Conservation (phyloP, 1,140 invertebrate species). For the Bombus soroeensis region DNA sequence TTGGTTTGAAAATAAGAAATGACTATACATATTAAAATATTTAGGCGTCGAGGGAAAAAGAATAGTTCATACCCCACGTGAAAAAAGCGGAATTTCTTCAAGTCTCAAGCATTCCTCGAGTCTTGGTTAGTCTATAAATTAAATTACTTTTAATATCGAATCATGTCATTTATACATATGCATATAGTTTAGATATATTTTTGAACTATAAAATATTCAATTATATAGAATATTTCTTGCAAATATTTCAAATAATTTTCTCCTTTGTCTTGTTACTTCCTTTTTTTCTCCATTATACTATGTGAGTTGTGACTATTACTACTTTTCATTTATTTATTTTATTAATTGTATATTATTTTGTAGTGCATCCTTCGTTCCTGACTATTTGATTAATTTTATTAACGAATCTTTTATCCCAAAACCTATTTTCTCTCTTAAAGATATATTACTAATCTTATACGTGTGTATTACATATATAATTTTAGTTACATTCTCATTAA, state of each 20-base stretch:
- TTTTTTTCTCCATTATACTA: too few relatives aligned
- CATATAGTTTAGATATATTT: neutral
- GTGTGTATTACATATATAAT: neutral
- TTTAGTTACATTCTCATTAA: neutral
- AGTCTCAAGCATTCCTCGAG: constrained; percentile 25
- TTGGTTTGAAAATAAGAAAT: constrained; percentile 13
- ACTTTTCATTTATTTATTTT: neutral
- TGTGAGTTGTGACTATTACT: too few relatives aligned
- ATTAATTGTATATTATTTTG: neutral
- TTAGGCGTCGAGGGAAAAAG: constrained; percentile 62
- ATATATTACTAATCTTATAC: neutral
- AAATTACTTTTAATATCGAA: constrained; percentile 8
- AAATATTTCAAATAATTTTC: too few relatives aligned
- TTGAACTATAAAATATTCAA: neutral
- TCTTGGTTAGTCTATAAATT: constrained; percentile 40
- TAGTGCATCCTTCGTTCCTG: neutral
- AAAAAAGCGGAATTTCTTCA: constrained; percentile 42
- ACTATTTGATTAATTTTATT: neutral
- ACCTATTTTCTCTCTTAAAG: neutral
- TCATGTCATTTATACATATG: constrained; percentile 9
- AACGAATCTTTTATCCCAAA: neutral
- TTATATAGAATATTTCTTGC: neutral
- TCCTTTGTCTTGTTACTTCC: too few relatives aligned
- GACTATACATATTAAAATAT: constrained; percentile 44
- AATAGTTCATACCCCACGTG: constrained; percentile 63